Evolutionary conservation across 2,888 invertebrate genomes (phyloP), one percentile per base, ranked within the genome.

Genomic region (Troilus luridus): DNA sequence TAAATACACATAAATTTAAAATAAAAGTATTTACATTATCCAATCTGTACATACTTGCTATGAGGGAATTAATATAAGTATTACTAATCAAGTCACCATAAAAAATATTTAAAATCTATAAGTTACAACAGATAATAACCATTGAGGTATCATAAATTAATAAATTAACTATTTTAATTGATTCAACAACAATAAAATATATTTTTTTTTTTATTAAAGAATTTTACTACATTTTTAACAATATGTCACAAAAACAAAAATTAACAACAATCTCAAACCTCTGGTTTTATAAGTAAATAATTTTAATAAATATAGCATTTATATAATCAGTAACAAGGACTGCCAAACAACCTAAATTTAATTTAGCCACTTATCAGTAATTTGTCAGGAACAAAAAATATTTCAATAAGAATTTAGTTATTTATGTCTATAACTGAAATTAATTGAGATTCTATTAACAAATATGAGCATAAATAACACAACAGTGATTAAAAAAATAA

Each of bases 21-120:
- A 85, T 58, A 0, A 85, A 56, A 85, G 12, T 85, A 85, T 85
- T 85, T 85, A 85, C 85, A 85, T 85, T 81, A 11, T 56, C 56
- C 21, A 85, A n/a, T 85, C 58, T 85, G 85, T 85, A 85, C 85
- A 85, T 56, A 85, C 56, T 85, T n/a, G 10, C 85, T 56, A n/a
- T 56, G n/a, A 85, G n/a, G 54, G 56, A 85, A 85, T n/a, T 24
- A 24, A 67, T 67, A 67, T 67, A 64, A n/a, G 67, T 67, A 3
- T 24, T 67, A 9, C 67, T 67, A 56, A 56, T 85, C 56, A 85
- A 54, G 56, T 12, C 81, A 41, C 72, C 72, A 77, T n/a, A 56
- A 85, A 81, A 85, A 56, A 12, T 21, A 85, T 81, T 81, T 85
- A 85, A 85, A 54, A n/a, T 85, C 17, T 56, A 41, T 77, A 27